Conservation (phyloP, 2,113 vertebrate species). For the Ivindomyrus marchei region DNA sequence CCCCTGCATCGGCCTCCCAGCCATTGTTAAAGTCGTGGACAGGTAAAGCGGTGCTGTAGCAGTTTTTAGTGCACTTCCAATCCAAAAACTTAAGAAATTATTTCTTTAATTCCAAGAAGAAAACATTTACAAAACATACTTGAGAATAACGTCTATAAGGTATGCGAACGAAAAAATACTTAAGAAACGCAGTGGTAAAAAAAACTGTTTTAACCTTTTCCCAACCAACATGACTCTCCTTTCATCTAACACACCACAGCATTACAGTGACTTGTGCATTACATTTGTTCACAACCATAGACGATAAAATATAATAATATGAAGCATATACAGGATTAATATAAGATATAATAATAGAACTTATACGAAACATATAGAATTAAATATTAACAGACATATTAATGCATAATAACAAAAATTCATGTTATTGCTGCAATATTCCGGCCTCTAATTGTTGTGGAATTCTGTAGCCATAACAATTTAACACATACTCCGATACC, state of each 20-base stretch:
- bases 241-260: neutral
- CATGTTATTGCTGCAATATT: neutral
- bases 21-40: neutral
- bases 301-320: neutral
- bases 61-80: neutral
- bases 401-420: too few species aligned
- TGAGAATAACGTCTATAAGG: neutral
- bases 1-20: neutral
- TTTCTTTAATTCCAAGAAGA: neutral
- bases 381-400: neutral
- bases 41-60: neutral
- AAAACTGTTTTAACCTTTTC: too few species aligned
- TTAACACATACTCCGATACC: too few species aligned
- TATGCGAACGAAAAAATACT: neutral
- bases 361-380: neutral
- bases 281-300: neutral
- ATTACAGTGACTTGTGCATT: neutral
- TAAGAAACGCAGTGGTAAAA: too few species aligned
- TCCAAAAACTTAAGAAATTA: neutral
- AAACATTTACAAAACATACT: neutral
- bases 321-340: neutral
- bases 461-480: too few species aligned
- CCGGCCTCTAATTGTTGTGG: too few species aligned
- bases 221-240: neutral
- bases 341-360: neutral